Evolutionary conservation across 1,140 invertebrate genomes (phyloP).

Genomic region (Neodiprion fabricii): DNA sequence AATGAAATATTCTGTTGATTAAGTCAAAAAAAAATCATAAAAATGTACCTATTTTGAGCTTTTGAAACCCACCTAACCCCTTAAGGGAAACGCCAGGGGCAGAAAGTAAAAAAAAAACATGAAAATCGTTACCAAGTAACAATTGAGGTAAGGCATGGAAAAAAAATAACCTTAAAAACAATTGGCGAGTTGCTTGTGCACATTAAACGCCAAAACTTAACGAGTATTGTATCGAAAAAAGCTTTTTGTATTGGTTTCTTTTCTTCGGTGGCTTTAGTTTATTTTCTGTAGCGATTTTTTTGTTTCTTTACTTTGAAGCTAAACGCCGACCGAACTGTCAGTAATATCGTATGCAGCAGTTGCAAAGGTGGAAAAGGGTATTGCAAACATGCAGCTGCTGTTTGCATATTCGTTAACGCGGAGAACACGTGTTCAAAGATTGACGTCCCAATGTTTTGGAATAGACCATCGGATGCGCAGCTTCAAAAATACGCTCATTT

Average conservation of each 20-base stretch:
- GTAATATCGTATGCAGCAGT: neutral
- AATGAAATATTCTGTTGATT: no score
- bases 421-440: neutral
- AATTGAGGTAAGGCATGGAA: neutral
- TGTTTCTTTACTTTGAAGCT: no score
- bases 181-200: neutral
- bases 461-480: neutral
- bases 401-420: neutral
- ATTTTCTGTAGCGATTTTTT: no score
- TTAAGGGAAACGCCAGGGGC: no score
- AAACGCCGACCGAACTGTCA: neutral
- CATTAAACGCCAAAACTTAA: neutral
- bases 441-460: neutral
- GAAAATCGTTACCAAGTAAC: neutral
- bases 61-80: no score
- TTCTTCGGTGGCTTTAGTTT: no score
- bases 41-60: no score
- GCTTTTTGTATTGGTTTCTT: neutral
- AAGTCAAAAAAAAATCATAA: no score
- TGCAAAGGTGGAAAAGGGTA: neutral
- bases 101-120: neutral
- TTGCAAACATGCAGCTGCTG: neutral
- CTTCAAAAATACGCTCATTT: neutral
- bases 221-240: neutral
- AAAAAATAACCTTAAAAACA: conserved; percentile 1